Evolutionary conservation across 2,888 invertebrate species (phyloP), one percentile per base, ranked within the genome.

Genomic region (Trichopoda pennipes): DNA sequence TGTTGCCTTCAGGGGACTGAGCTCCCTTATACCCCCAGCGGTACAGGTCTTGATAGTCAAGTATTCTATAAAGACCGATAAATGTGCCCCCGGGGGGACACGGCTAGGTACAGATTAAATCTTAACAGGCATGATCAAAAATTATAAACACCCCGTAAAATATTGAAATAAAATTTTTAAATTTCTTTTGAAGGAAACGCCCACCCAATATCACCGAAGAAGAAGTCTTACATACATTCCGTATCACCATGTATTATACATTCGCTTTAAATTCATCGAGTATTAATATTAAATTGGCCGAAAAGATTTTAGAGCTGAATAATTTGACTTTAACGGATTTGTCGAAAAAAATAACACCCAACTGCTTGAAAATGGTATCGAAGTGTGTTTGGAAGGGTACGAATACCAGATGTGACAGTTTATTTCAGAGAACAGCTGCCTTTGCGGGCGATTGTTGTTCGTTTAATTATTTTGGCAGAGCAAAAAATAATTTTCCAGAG

Each of bases 321-420:
- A 90, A 90, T 51, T 83, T 89, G 1, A 89, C 88, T 0, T 76
- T 89, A 0, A 69, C 69, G 0, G 83, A 87, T 7, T 84, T 91
- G 3, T 63, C 86, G 0, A 81, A 85, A 7, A 84, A 84, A 2
- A 51, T 94, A 7, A 92, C 93, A 0, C 93, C 93, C 60, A 90
- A 92, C 10, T 94, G 94, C 86, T 90, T 90, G 51, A 91, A 92
- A 4, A 90, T 94, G 80, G 88, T 94, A 35, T 90, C 92, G 70
- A 90, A 91, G 0, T 94, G 94, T 84, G 92, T 93, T 87, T 94
- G 94, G 94, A 94, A 94, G 88, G 93, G 93, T 21, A 90, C 91
- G 0, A 89, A 92, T 21, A 91, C 92, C 21, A 91, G 92, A 0
- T 94, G 94, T 84, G 92, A 92, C 21, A 91, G 92, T 58, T 87